Base-by-base conservation (phyloP, 2,113 vertebrate species). In the Pampusana beccarii region DNA sequence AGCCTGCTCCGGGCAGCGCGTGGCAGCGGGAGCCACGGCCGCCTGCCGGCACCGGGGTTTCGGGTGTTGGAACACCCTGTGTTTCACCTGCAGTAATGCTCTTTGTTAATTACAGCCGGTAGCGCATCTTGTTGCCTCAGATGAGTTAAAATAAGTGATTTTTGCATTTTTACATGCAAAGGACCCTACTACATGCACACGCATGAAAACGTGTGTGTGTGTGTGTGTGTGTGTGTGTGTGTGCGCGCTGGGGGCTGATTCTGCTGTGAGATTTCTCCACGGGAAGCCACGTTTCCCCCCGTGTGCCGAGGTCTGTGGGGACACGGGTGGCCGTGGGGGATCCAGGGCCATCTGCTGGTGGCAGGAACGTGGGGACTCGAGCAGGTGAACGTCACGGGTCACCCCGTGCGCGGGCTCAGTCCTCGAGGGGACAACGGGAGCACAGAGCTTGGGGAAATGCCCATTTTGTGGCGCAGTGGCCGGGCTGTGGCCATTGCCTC, bases 1-100 rank as follows among this genome's bases (percentile, higher is more conserved):
- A 53, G 28, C 40, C 28, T 13, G 26, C 56, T 8, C 1, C 5
- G 21, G 69, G 3, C 6, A 0, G 4, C 0, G 8, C 7, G 1
- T 0, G 57, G 57, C 38, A 33, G 58, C 44, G 18, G 79, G 44
- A 40, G 6, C 18, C 1, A 3, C 4, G 0, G 21, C 26, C 34
- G 36, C 44, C 23, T 2, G 10, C 7, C 16, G 38, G 10, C 16
- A 5, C 60, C 18, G n/a, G 66, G 62, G 1, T 29, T 38, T 7
- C 3, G 48, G 86, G 1, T 15, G 34, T 3, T 15, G 38, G 3
- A 23, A 11, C 34, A 5, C 46, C 15, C 0, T 4, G 2, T 14
- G 2, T 13, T 7, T 36, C 53, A 3, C 44, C 64, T 16, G 24
- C 26, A 1, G 21, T 31, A 2, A 20, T 11, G 25, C 10, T 13